These are phyloP conservation scores for Andricus curvator DNA, from an alignment of 2,888 invertebrate genomes.

Conservation along the genomic window DNA sequence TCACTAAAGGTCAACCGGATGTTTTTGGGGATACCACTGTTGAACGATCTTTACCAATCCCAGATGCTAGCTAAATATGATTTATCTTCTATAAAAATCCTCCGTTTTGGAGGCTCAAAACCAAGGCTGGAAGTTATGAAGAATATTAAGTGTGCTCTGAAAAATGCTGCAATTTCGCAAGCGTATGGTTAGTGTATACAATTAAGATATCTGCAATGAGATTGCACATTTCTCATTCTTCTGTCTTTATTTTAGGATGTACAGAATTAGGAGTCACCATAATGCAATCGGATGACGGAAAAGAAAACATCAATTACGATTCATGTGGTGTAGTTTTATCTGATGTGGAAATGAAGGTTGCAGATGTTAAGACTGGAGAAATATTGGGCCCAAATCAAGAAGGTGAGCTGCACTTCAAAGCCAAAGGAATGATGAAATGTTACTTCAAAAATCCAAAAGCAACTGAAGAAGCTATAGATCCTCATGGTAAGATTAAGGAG, in stretches of 20 bases:
- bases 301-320: conserved; percentile 45
- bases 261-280: conserved; percentile 62
- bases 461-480: conserved; percentile 56
- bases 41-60: conserved; percentile 42
- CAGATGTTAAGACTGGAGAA: conserved; percentile 55
- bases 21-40: conserved; percentile 25
- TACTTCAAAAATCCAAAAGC: conserved; percentile 58
- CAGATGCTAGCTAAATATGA: conserved; percentile 43
- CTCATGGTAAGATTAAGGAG: conserved; percentile 55
- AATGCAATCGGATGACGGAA: conserved; percentile 50
- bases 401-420: conserved; percentile 57
- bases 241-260: conserved; percentile 58
- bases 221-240: not conserved
- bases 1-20: conserved; percentile 42
- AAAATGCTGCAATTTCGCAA: conserved; percentile 56
- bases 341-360: conserved; percentile 56
- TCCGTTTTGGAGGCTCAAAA: conserved; percentile 42
- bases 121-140: conserved; percentile 45
- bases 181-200: conserved; percentile 57
- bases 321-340: conserved; percentile 55
- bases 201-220: not conserved
- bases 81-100: conserved; percentile 39
- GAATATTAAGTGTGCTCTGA: conserved; percentile 52
- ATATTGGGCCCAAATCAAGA: conserved; percentile 57
- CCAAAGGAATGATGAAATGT: conserved; percentile 56